Base-by-base conservation (phyloP, 2,113 vertebrate species). In the Polypterus bichir region DNA sequence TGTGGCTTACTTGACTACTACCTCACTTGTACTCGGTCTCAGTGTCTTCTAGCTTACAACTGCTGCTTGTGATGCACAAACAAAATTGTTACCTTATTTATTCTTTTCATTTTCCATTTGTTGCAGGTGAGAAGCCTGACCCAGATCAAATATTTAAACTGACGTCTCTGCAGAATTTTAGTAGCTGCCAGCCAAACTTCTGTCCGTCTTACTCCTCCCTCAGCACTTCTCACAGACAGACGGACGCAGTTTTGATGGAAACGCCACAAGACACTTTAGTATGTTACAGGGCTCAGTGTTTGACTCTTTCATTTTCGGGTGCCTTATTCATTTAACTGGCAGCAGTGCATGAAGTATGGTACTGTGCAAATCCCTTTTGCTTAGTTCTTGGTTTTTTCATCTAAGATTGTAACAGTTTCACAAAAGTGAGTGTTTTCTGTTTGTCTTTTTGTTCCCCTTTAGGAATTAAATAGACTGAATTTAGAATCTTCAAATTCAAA, bases 241-340 rank as follows among this genome's bases (percentile, higher is more conserved):
- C 91, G 0, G 96, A 98, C 72, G 90, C 90, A 0, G 90, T 94
- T 63, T 86, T 98, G 59, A 98, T 92, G 79, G 96, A 98, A 79
- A 98, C 96, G 0, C 94, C 96, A 0, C 96, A 99, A 73, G 94
- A 99, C 78, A 98, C 96, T 46, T 89, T 97, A 84, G 96, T 99
- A 88, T 75, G 88, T 86, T 48, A 53, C 64, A 48, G 27, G 27
- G 27, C 27, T 27, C 27, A 27, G 27, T 27, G 27, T 27, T 27
- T 27, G 27, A 27, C 27, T 27, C 27, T 27, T 27, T 27, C 27
- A 27, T 27, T 27, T 27, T 27, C 27, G 27, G 27, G 27, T 27
- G 27, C 27, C 27, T 27, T 27, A 27, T 27, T 27, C 27, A 27
- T 27, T 27, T 27, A 27, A 27, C 27, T 27, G 27, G 27, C 27